Evolutionary conservation across 2,113 vertebrate genomes (phyloP).

Genomic region (Cynocephalus volans): DNA sequence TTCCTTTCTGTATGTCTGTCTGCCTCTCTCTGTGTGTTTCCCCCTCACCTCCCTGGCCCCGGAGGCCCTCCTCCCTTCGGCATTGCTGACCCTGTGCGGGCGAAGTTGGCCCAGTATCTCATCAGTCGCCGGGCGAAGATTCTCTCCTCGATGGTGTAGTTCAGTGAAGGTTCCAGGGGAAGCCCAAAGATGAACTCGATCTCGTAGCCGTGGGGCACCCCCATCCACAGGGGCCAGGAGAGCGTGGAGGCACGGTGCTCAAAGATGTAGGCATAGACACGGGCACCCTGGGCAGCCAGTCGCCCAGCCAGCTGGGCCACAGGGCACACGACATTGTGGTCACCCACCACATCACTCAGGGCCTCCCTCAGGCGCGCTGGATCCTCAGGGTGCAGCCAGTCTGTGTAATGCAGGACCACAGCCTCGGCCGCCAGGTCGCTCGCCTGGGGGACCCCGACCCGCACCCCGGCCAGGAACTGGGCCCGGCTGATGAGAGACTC

Average conservation of each 20-base stretch:
- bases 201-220: constrained; percentile 97
- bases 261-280: constrained; percentile 93
- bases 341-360: constrained; percentile 95
- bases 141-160: constrained; percentile 94
- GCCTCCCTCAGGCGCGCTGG: constrained; percentile 93
- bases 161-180: constrained; percentile 92
- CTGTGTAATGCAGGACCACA: constrained; percentile 95
- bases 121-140: constrained; percentile 94
- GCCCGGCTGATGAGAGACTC: constrained; percentile 95
- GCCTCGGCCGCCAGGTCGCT: constrained; percentile 95
- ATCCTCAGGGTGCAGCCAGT: constrained; percentile 96
- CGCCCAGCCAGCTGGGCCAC: constrained; percentile 92
- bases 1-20: neutral
- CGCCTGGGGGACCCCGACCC: constrained; percentile 94
- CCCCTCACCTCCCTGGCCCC: neutral
- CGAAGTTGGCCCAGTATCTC: constrained; percentile 97
- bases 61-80: constrained; percentile 35
- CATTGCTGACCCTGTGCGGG: constrained; percentile 91
- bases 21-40: neutral
- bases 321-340: constrained; percentile 96
- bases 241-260: constrained; percentile 96
- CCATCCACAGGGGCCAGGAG: constrained; percentile 97
- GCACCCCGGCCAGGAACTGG: constrained; percentile 94
- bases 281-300: constrained; percentile 90
- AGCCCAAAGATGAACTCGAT: constrained; percentile 97